phyloP scores from a whole-genome alignment of 2,888 invertebrate genomes.

The Drosophila koepferae region DNA sequence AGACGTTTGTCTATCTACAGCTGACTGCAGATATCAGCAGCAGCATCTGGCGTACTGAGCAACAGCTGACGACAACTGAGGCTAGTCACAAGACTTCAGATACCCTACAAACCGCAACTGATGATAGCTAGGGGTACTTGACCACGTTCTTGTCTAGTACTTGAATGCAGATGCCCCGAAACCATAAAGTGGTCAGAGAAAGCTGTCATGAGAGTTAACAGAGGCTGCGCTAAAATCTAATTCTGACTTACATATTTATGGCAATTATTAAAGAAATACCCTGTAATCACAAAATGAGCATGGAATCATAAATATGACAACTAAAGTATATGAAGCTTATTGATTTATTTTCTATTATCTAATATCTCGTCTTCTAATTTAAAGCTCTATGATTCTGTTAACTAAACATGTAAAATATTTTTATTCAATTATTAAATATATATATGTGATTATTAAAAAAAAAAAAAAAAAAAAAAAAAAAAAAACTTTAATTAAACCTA shows the following conservation, averaged over 20 bases:
- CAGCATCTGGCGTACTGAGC: conserved; percentile 52
- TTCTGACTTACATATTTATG: background rate
- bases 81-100: background rate
- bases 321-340: too few relatives aligned
- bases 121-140: conserved; percentile 35
- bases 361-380: too few relatives aligned
- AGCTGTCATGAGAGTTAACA: background rate
- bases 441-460: too few relatives aligned
- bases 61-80: conserved; percentile 56
- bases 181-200: background rate
- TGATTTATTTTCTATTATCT: too few relatives aligned
- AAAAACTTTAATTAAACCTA: too few relatives aligned
- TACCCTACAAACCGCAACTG: conserved; percentile 51
- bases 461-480: too few relatives aligned
- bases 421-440: too few relatives aligned
- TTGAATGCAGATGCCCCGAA: conserved; percentile 27
- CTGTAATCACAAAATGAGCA: background rate
- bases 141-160: conserved; percentile 62
- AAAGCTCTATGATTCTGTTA: too few relatives aligned
- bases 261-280: background rate
- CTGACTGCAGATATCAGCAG: conserved; percentile 40
- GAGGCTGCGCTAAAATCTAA: background rate
- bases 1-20: conserved; percentile 48
- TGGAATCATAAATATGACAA: background rate
- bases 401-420: too few relatives aligned